Evolutionary conservation across 1,140 invertebrate genomes (phyloP), one percentile per base, ranked within the genome.

Genomic region (Musca domestica): DNA sequence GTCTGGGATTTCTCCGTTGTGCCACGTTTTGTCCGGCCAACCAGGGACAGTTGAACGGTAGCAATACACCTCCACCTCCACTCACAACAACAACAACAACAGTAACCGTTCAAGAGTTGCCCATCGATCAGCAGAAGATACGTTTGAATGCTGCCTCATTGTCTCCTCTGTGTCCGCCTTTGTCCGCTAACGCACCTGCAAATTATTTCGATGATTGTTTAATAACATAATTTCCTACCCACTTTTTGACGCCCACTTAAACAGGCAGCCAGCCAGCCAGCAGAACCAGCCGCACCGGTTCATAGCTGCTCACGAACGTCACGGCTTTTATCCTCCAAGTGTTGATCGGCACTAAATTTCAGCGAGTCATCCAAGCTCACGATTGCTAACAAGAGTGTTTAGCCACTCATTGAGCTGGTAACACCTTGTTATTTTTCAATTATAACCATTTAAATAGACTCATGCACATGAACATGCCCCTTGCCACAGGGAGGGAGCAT

Each of bases 221-320:
- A 78, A 78, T 78, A 75, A 77, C 72, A 78, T 78, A 76, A 78
- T 78, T 78, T 75, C 74, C 74, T 64, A 75, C 73, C 71, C 73
- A 74, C 69, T 56, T 63, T 65, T 67, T 67, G 70, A 77, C 76
- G 76, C 76, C 76, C 70, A 78, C 76, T 76, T 78, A 74, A 77
- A 77, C 76, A 10, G 12, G n/a, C 27, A 30, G 27, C 3, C 48
- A 49, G 48, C 3, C 48, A n/a, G 12, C n/a, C 27, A 30, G 27
- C 27, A 9, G 27, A 3, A 30, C 3, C 34, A 41, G 34, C 12
- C 34, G n/a, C n/a, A n/a, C n/a, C n/a, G n/a, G n/a, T n/a, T n/a
- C n/a, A n/a, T n/a, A n/a, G n/a, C n/a, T n/a, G n/a, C n/a, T n/a
- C 10, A 41, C 10, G 34, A 41, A 41, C 34, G 34, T 41, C 34